Base-by-base conservation (phyloP, 2,113 vertebrate species). In the Odobenus rosmarus region DNA sequence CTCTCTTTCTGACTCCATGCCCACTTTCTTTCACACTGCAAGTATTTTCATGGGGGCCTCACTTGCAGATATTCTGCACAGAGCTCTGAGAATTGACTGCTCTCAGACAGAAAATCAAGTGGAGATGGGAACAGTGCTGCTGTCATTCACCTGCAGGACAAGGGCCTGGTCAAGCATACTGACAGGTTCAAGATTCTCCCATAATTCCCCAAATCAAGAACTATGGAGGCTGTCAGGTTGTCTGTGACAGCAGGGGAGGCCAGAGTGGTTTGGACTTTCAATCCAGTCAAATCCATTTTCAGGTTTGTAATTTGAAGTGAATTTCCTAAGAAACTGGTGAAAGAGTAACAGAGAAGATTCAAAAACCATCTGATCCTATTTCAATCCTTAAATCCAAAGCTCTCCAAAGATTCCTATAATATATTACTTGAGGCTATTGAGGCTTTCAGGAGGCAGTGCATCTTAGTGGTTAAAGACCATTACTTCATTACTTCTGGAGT, bases 271-370 rank as follows among this genome's bases (percentile, higher is more conserved):
- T 72, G 55, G 72, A 90, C 7, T 88, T 84, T 82, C 85, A 76
- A 67, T 85, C 49, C 46, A 81, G 71, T 89, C 96, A 97, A 71
- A 96, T 86, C 51, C 59, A 67, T 46, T 97, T 97, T 97, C 80
- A 85, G 23, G 36, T 51, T 88, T 53, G 64, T 67, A 92, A 92
- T 98, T 36, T 92, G 83, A 95, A 96, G 74, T 57, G 74, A 90
- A 62, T 96, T 98, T 95, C 96, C 62, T 74, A 83, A 96, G 67
- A 92, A 95, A 46, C 59, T 90, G 24, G 16, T 14, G 71, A 57
- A 84, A 94, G 24, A 96, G 24, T 23, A 64, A 90, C 28, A 86
- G 39, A 33, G 28, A 95, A 87, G 86, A 96, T 46, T 53, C 1
- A 61, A 83, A 94, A 90, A 23, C 4, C 18, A 74, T 42, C 57